Evolutionary conservation across 2,888 invertebrate species (phyloP).

Genomic region (Cataglyphis albicans): DNA sequence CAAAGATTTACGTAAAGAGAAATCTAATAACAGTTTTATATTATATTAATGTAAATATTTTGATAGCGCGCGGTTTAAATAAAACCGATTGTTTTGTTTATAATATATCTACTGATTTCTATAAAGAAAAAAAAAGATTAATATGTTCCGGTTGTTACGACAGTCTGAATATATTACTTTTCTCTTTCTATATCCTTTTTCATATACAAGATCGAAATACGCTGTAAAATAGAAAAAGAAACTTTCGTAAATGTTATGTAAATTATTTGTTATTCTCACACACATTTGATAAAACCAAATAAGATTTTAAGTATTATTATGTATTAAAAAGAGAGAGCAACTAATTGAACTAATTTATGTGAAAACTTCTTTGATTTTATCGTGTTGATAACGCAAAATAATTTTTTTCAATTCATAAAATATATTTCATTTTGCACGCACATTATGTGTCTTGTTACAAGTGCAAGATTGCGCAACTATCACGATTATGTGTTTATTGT

Average conservation of each 20-base stretch:
- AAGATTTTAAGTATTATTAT: not conserved
- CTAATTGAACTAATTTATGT: not conserved
- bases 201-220: not conserved
- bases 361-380: not conserved
- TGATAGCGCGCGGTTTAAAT: not conserved
- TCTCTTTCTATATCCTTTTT: conserved; percentile 20
- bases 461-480: conserved; percentile 5
- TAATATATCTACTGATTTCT: conserved; percentile 6
- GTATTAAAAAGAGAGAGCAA: not conserved
- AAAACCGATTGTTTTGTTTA: not conserved
- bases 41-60: not conserved
- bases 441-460: conserved; percentile 33
- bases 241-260: not conserved
- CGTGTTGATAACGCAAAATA: not conserved
- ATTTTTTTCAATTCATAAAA: not conserved
- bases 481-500: conserved; percentile 20
- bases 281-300: not conserved
- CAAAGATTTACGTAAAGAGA: not conserved
- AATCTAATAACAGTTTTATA: conserved; percentile 11
- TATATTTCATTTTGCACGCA: not conserved
- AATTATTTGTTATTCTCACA: not conserved
- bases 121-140: conserved; percentile 18
- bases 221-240: not conserved
- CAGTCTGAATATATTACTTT: not conserved
- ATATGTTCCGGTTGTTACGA: conserved; percentile 4